Evolutionary conservation across 2,888 invertebrate genomes (phyloP), one percentile per base, ranked within the genome.

Genomic region (Mimumesa dahlbomi): DNA sequence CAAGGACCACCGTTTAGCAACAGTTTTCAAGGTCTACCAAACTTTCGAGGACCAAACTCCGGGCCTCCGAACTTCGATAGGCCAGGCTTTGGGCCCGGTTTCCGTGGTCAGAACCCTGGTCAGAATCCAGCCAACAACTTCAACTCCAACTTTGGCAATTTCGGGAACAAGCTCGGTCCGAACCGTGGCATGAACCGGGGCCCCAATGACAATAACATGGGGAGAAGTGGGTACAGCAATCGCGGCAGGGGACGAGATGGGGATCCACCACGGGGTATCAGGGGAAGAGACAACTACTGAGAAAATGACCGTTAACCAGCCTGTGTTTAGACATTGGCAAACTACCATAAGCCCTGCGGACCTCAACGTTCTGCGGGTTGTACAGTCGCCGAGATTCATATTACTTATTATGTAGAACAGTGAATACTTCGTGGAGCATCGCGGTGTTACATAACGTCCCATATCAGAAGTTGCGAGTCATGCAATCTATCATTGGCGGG

Each of bases 11-110:
- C 84, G 0, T 86, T 85, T 21, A 74, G 73, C n/a, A 84, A 78
- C 40, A 84, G 72, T 46, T 87, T 85, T 59, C 81, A 83, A 21
- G 87, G 85, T 6, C 83, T 86, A 9, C 86, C 88, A 0, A 87
- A 84, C 40, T 87, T 87, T 21, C 81, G 87, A 1, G 86, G 87
- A 0, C 83, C 85, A 0, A 87, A 86, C 49, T 72, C 84, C 2
- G 79, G 81, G 0, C 83, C 84, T n/a, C 77, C 83, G 2, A 85
- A 84, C 56, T 89, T 89, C 56, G 89, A 89, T 11, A 71, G 89
- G 31, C 83, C 85, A 0, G 84, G 82, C 2, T 87, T 86, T 11
- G 86, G 85, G 1, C 83, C 85, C 0, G 85, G 84, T 61, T 88
- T 85, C 31, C 75, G 88, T 9, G 82, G 85, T 2, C 86, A 81